A percentile compares a stretch with the other conserved stretches of the same genome.
These are phyloP conservation scores for Pampus argenteus DNA, from an alignment of 2,797 vertebrate species.

Conservation along the genomic window DNA sequence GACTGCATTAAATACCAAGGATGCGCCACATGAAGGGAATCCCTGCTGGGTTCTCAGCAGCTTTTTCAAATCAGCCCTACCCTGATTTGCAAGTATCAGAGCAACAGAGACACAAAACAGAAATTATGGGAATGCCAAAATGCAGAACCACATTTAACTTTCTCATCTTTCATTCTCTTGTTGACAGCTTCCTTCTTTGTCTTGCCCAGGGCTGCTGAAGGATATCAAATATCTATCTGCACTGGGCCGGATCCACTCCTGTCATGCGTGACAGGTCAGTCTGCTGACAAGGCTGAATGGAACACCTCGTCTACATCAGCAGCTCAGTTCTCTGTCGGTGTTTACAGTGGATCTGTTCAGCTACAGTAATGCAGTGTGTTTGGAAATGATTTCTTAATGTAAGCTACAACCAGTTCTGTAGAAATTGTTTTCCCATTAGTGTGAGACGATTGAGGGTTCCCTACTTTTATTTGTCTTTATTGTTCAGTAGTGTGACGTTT, in stretches of 20 bases:
- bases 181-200: slow-evolving; percentile 34
- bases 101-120: not conserved
- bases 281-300: slow-evolving; percentile 52
- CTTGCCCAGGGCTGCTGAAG: slow-evolving; percentile 11
- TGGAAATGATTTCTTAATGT: not conserved
- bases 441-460: not conserved
- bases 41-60: slow-evolving; percentile 8
- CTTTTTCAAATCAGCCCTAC: not conserved
- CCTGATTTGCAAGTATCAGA: slow-evolving; percentile 6
- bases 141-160: slow-evolving; percentile 10
- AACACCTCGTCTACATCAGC: slow-evolving; percentile 50
- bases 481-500: not conserved
- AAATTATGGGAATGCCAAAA: not conserved
- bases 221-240: slow-evolving; percentile 36
- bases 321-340: not conserved
- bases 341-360: not conserved
- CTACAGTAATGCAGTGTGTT: not conserved
- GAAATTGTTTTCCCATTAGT: not conserved
- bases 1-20: slow-evolving; percentile 9
- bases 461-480: not conserved
- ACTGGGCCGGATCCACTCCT: slow-evolving; percentile 7
- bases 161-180: slow-evolving; percentile 30
- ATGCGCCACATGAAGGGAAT: slow-evolving; percentile 13
- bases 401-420: not conserved
- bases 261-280: slow-evolving; percentile 30